Evolutionary conservation across 2,113 vertebrate genomes (phyloP).

Genomic region (Melierax canorus): DNA sequence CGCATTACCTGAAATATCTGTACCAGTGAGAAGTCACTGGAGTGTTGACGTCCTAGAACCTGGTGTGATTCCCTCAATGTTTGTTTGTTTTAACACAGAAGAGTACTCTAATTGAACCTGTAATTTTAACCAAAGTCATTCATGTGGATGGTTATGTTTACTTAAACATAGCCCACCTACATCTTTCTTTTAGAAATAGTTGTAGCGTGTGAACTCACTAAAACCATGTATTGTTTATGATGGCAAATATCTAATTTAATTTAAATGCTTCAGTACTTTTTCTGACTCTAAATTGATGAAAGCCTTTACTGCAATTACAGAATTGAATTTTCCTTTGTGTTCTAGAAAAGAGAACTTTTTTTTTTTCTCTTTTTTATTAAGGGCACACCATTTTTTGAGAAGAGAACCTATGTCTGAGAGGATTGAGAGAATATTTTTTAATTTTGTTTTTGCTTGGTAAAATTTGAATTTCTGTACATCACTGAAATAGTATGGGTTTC

Average conservation of each 20-base stretch:
- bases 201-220: background rate
- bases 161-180: background rate
- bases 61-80: background rate
- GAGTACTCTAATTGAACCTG: background rate
- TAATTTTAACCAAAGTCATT: background rate
- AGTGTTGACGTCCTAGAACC: background rate
- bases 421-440: background rate
- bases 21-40: background rate
- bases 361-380: background rate
- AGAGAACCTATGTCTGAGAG: background rate
- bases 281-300: background rate
- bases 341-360: background rate
- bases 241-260: background rate
- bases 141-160: background rate
- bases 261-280: background rate
- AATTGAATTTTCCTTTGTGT: background rate
- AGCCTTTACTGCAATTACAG: background rate
- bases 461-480: background rate
- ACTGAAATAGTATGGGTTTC: background rate
- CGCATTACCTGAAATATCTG: background rate
- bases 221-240: background rate
- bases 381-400: background rate
- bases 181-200: background rate
- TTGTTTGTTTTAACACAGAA: background rate
- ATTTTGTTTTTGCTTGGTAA: background rate